Base-by-base conservation (phyloP, 2,113 vertebrate genomes). In the Caracal caracal region DNA sequence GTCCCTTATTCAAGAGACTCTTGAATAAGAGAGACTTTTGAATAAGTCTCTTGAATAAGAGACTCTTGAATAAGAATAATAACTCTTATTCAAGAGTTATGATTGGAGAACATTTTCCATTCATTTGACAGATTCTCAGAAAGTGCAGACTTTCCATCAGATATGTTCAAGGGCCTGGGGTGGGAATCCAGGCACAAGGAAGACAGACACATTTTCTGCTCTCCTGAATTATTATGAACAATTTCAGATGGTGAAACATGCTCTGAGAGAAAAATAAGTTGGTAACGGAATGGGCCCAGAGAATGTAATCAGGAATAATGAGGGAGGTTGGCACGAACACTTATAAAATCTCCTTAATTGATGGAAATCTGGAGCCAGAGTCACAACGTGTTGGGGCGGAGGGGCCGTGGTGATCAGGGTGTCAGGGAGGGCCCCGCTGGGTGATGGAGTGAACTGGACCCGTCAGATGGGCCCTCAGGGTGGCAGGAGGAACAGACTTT, bases 331-430 rank as follows among this genome's bases (percentile, higher is more conserved):
- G 40, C 10, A 49, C 56, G 35, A 28, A 49, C 6, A n/a, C 53
- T 17, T n/a, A 15, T 12, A 17, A 63, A 63, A n/a, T 17, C 33
- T 35, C 59, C 37, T 75, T 0, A 0, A 20, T 20, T 49, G 28
- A 61, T 17, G 16, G 70, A 19, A 61, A 2, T 40, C 28, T 2
- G 1, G 70, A 71, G 66, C 19, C 2, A 0, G 49, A 30, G 10
- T 1, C 0, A 47, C 30, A n/a, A 30, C 3, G 0, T 2, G 28
- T 26, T 49, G 35, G 13, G 37, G 13, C 17, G 37, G n/a, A 66
- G 88, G 53, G 24, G 10, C n/a, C 33, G 8, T n/a, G 66, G n/a
- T 17, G n/a, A 70, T 3, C 17, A n/a, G 15, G 8, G 28, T 20
- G 40, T 47, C 19, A 11, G 76, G 47, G 47, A 33, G 17, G n/a